Base-by-base conservation (phyloP, 37 sponge, comb jelly and placozoan species). In the Halisarca cf. caerulea region DNA sequence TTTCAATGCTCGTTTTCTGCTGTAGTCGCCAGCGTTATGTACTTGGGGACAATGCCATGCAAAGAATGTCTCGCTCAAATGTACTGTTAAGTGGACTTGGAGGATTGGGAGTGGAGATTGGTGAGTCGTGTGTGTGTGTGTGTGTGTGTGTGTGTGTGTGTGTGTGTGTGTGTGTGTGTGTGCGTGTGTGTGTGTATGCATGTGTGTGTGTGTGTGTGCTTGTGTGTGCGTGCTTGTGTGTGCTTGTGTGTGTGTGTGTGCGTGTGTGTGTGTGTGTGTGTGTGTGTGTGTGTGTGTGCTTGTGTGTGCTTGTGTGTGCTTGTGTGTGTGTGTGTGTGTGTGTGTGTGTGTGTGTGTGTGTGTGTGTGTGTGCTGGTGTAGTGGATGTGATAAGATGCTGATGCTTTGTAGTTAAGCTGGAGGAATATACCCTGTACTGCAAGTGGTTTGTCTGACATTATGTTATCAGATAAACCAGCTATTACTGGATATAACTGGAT, bases 1-100 rank as follows among this genome's bases (percentile, higher is more conserved):
- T 47, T 15, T 62, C 25, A 5, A 20, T 28, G 30, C n/a, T 20
- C 15, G 25, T 30, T 62, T 62, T 20, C n/a, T 23, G 5, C n/a
- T 62, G 27, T 90, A 96, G 97, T 58, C 95, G 97, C 37, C 97
- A 96, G 81, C 83, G 94, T 9, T 96, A 96, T 87, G 92, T 96
- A 21, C 80, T 96, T 64, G 97, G 97, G 55, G 95, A 96, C 84
- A 85, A 35, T 88, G 97, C 97, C 20, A 96, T 96, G 97, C 81
- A 85, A 17, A 47, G 80, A n/a, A 94, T 96, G 92, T 92, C 97
- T 5, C 55, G 51, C 2, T 89, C 95, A 59, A 87, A 64, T 21
- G 90, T 96, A 27, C 94, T 96, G 66, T 34, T 96, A 23, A 89
- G 90, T 84, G 97, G 97, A 28, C 55, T 96, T 38, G 92, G 90